Conservation (phyloP, 2,113 vertebrate genomes). For the Oreotrochilus melanogaster region DNA sequence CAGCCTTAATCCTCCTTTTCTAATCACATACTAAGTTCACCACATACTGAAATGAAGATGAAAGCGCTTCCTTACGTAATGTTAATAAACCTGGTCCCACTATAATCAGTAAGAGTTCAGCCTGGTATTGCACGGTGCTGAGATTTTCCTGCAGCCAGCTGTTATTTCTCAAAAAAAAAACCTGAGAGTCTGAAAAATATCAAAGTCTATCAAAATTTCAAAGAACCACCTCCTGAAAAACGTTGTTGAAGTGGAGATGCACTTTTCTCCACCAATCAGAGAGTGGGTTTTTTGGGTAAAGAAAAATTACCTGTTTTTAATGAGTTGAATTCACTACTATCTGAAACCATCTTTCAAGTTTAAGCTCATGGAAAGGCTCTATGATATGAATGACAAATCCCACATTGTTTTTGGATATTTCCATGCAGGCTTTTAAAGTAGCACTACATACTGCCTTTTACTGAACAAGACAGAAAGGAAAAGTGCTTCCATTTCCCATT, state of each 20-base stretch:
- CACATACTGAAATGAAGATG: background rate
- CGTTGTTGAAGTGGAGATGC: background rate
- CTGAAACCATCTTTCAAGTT: background rate
- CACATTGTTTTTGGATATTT: background rate
- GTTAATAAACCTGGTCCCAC: background rate
- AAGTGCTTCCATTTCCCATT: background rate
- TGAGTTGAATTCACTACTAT: background rate
- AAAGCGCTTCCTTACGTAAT: background rate
- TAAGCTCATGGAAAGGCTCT: background rate
- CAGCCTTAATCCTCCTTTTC: background rate
- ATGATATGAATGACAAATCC: background rate
- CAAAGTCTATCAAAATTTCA: background rate
- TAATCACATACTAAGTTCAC: background rate
- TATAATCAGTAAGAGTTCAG: background rate
- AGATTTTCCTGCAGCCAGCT: background rate
- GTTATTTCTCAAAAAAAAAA: background rate
- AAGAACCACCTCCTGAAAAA: background rate
- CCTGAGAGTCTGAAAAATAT: background rate
- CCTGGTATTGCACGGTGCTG: background rate
- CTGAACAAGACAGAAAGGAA: background rate
- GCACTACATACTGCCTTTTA: background rate
- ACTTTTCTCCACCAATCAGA: background rate
- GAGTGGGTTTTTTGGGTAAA: accelerated
- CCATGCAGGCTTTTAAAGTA: background rate
- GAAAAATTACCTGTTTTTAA: background rate